Percentiles rank a stretch among this genome's conserved stretches.
Evolutionary conservation across 2,113 vertebrate genomes (phyloP).

Genomic region (Phalacrocorax brasilianus): DNA sequence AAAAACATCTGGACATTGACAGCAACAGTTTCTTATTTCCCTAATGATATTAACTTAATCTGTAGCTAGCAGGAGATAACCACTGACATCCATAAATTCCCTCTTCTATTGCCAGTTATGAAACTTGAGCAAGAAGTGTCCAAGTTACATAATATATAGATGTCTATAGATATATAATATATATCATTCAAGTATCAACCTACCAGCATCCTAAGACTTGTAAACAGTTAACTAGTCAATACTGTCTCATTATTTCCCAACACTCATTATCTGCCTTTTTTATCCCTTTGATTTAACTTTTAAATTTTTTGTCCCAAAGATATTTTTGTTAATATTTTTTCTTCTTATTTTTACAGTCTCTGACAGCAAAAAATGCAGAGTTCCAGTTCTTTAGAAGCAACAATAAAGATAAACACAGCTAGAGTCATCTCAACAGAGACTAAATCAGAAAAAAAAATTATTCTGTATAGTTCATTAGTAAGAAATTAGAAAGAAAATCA

Average conservation of each 20-base stretch:
- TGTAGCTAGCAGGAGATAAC: not conserved
- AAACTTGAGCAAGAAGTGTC: not conserved
- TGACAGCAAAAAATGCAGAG: not conserved
- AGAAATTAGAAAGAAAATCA: too few species aligned
- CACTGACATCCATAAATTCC: not conserved
- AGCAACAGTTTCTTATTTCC: not conserved
- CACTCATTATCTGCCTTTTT: not conserved
- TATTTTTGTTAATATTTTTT: not conserved
- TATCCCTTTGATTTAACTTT: not conserved
- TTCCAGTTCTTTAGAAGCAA: not conserved
- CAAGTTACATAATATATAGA: not conserved
- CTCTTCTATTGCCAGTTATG: not conserved
- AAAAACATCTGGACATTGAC: not conserved
- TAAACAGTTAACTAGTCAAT: not conserved
- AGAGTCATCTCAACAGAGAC: not conserved
- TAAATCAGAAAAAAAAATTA: not conserved
- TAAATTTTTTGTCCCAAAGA: not conserved
- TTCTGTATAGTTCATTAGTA: too few species aligned
- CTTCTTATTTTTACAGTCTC: not conserved
- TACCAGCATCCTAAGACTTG: not conserved
- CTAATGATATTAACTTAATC: not conserved
- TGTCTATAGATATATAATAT: not conserved
- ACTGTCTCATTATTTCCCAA: not conserved
- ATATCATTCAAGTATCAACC: not conserved
- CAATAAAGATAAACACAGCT: not conserved